Base-by-base conservation (phyloP, 2,113 vertebrate species). In the Brachypodius melanocephalos region DNA sequence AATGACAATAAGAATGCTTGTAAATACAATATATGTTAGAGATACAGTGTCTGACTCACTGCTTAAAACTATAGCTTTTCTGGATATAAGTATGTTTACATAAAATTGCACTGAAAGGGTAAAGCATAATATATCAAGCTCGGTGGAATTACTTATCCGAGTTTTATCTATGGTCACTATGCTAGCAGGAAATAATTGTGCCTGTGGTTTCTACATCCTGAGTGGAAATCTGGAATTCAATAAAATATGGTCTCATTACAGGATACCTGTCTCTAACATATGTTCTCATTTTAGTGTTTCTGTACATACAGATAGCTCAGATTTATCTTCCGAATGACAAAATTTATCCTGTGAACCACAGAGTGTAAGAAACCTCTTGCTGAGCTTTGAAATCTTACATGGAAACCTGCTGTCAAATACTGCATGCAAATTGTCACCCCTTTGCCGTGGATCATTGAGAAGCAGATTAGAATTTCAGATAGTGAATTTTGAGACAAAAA, bases 121-220 rank as follows among this genome's bases (percentile, higher is more conserved):
- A 67, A 85, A 91, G 12, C 46, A 31, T 78, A 92, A 90, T 80
- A 73, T 49, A 54, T 89, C 58, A 52, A 62, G 36, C 58, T 77
- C 0, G 0, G 18, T 96, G 68, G 62, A 69, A 84, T 91, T 97
- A 96, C 97, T 96, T 95, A 84, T 85, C 86, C 13, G 7, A 69
- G 36, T 95, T 95, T 96, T 97, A 96, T 97, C 97, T 97, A 96
- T 89, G 93, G 94, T 96, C 82, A 89, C 83, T 61, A 5, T 55
- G 89, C 72, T 96, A 97, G 82, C 93, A 96, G 96, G 94, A 96
- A 95, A 86, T 85, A 92, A 83, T 45, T 89, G 93, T 93, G 93
- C 89, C 85, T 97, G 95, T 90, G 69, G 91, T 97, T 97, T 97
- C 79, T 93, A 96, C 89, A 97, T 96, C 88, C 80, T 90, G 95